A percentile compares a stretch with the other conserved stretches of the same genome.
Conservation (phyloP, 2,113 vertebrate species). For the Taurulus bubalis region DNA sequence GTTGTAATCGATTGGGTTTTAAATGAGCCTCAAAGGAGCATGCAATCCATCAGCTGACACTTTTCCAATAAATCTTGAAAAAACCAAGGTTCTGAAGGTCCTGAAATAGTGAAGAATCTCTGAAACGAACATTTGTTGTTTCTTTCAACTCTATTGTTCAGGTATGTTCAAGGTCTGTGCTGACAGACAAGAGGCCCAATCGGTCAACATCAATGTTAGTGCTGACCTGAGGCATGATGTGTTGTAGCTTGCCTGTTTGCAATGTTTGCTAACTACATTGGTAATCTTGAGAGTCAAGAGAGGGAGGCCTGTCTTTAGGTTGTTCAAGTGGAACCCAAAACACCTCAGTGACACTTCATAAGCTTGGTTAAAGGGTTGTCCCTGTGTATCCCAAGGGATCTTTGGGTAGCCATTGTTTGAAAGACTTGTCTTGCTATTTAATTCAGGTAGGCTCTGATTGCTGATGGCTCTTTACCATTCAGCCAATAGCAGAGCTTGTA, state of each 20-base stretch:
- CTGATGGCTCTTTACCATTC: conserved; percentile 19
- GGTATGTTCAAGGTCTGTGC: conserved; percentile 47
- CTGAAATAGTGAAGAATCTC: conserved; percentile 3
- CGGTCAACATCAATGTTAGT: conserved; percentile 42
- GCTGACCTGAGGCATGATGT: conserved; percentile 61
- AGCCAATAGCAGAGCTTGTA: conserved; percentile 20
- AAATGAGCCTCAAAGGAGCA: background rate
- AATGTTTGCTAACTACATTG: conserved; percentile 37
- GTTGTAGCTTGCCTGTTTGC: conserved; percentile 61
- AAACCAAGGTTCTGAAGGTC: background rate
- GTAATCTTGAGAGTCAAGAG: conserved; percentile 4
- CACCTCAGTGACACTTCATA: conserved; percentile 1
- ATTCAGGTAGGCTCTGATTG: conserved; percentile 44
- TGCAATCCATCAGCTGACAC: background rate
- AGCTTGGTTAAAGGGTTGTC: conserved; percentile 7
- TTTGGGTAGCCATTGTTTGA: conserved; percentile 20
- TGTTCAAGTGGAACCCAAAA: background rate
- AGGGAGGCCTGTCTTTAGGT: conserved; percentile 3
- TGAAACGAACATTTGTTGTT: background rate
- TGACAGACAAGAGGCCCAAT: conserved; percentile 49
- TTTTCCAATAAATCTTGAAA: background rate
- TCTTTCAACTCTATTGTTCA: conserved; percentile 31
- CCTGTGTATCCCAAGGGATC: background rate
- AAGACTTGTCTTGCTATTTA: conserved; percentile 43
- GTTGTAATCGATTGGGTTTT: background rate